Evolutionary conservation across 1,140 invertebrate genomes (phyloP).

Genomic region (Drosophila funebris): DNA sequence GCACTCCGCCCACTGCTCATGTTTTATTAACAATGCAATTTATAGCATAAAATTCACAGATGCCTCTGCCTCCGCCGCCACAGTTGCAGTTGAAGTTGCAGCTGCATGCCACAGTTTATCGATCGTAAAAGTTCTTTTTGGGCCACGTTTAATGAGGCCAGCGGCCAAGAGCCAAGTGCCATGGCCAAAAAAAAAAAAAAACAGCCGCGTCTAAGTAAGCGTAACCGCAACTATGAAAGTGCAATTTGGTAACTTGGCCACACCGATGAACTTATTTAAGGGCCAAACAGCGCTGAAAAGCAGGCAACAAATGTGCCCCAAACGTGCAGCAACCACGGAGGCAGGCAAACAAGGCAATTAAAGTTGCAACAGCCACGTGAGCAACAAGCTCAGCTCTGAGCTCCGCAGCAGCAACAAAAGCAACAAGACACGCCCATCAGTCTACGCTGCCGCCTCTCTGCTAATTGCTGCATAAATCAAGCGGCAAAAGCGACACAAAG

Average conservation of each 20-base stretch:
- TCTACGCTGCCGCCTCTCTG: slow-evolving; percentile 26
- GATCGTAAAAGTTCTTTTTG: slow-evolving; percentile 35
- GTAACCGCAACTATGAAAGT: slow-evolving; percentile 46
- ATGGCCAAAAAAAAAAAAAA: slow-evolving; percentile 28
- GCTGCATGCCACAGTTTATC: slow-evolving; percentile 35
- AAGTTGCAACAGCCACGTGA: slow-evolving; percentile 35
- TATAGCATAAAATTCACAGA: slow-evolving; percentile 76
- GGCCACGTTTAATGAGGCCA: slow-evolving; percentile 45
- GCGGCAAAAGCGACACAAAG: slow-evolving; percentile 49
- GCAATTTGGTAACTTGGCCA: slow-evolving; percentile 30
- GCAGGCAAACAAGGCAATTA: slow-evolving; percentile 36
- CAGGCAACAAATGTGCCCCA: slow-evolving; percentile 51
- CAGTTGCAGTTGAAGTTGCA: not conserved
- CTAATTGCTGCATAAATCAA: slow-evolving; percentile 80
- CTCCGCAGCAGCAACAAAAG: not conserved
- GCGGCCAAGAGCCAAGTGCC: slow-evolving; percentile 31
- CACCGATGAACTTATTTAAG: slow-evolving; percentile 27
- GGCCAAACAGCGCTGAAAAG: slow-evolving; percentile 26
- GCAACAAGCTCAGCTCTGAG: slow-evolving; percentile 16
- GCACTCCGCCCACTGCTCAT: slow-evolving; percentile 45
- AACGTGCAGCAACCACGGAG: not conserved
- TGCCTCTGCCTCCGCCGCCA: slow-evolving; percentile 34
- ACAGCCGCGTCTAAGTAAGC: slow-evolving; percentile 34
- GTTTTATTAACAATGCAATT: slow-evolving; percentile 81
- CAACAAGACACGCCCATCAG: slow-evolving; percentile 1